Base-by-base conservation (phyloP, 1,140 invertebrate genomes). In the Meloidogyne chitwoodi region DNA sequence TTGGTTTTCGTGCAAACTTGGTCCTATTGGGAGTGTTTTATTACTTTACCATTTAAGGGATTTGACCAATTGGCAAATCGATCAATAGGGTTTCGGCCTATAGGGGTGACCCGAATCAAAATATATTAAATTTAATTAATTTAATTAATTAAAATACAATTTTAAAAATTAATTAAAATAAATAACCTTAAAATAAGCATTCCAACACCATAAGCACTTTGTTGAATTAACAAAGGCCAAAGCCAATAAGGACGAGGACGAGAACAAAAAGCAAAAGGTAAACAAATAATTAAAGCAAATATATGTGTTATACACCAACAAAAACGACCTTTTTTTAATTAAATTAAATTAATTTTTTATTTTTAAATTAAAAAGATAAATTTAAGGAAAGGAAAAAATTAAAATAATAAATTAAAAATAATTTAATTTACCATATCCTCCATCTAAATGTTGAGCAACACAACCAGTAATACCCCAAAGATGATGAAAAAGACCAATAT, bases 401-500 rank as follows among this genome's bases (percentile, higher is more conserved):
- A 67, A 26, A 41, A 24, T 41, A 48, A 29, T 3, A 14, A 38
- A 11, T n/a, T 38, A 63, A 31, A 12, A 27, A 66, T 65, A n/a
- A 66, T 16, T 22, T 16, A 31, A 66, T 16, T 75, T 48, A 74
- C 79, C 84, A 64, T 83, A 79, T 24, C 84, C 84, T 2, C 84
- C 84, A 74, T 85, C 84, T 31, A 85, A 38, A 74, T 85, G 85
- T 68, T 86, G 79, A 26, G 84, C 84, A 19, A 85, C 83, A 76
- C 84, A 85, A 11, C 84, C 84, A 34, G 69, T 56, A n/a, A 86
- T 85, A 27, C 85, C 84, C 84, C 84, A 85, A 16, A 85, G 76
- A 14, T 80, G 78, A 68, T 86, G 81, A 62, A 85, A 85, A 14
- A 85, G 75, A 14, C 84, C 83, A 41, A 85, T 77, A 63, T 85